Base-by-base conservation (phyloP, 2,888 invertebrate species). In the Papilio protenor region DNA sequence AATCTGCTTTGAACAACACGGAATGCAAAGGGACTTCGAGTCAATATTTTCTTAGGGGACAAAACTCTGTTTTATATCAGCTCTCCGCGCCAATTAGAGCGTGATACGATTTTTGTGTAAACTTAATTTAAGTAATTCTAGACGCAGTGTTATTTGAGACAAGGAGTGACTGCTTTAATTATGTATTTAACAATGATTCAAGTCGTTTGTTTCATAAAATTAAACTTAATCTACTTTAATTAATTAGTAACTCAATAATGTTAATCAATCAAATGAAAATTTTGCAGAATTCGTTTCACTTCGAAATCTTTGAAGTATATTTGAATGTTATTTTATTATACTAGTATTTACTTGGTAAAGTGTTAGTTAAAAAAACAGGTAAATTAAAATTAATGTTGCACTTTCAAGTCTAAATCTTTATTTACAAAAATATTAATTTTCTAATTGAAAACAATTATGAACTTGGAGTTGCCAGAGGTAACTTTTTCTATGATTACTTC, bases 41-140 rank as follows among this genome's bases (percentile, higher is more conserved):
- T 90, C 90, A 94, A 94, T 94, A 92, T 94, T 94, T 86, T 92
- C 87, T 90, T 92, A 90, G 92, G 94, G 94, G 94, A 94, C 94
- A 92, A 85, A 86, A 89, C 87, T 84, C 84, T 82, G 84, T 84
- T 84, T 84, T 84, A 83, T 87, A 86, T 87, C 85, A 88, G 87
- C 90, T 90, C 89, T 87, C 85, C 84, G 86, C 84, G 89, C 85
- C 93, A 94, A 94, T 94, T 94, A 94, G 94, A 92, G 94, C 94
- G 93, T 92, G 91, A 85, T 85, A 89, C 91, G 88, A 94, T 94
- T 94, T 93, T 92, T 92, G 87, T 84, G 91, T 91, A 94, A 94
- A 94, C 92, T 92, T 91, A 91, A 94, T 93, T 92, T 92, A 85
- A 86, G 81, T 84, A 83, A 85, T 84, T 84, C 82, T 64, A 78